Conservation (phyloP, 2,113 vertebrate genomes). For the Microcebus lehilahytsara region DNA sequence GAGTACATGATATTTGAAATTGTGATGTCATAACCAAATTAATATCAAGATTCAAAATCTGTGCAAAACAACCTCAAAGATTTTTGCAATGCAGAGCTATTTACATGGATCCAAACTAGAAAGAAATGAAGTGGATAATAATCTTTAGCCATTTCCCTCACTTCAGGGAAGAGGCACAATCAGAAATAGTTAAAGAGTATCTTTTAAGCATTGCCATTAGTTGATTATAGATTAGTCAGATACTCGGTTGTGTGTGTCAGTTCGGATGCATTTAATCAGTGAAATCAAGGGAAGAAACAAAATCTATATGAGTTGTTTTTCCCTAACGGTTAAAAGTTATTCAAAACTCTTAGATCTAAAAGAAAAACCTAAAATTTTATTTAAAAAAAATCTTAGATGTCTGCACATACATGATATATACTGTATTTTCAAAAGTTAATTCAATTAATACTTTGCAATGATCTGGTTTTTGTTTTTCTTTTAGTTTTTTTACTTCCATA, state of each 20-base stretch:
- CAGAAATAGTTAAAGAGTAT: conserved; percentile 71
- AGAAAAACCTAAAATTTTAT: conserved; percentile 42
- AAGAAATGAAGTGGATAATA: conserved; percentile 75
- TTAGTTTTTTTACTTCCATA: conserved; percentile 34
- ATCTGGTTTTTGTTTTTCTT: neutral
- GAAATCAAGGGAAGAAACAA: conserved; percentile 71
- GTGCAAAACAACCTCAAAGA: conserved; percentile 45
- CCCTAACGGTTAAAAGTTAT: conserved; percentile 51
- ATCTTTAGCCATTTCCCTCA: conserved; percentile 55
- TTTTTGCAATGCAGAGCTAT: conserved; percentile 51
- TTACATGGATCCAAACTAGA: conserved; percentile 60
- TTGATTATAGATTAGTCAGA: conserved; percentile 75
- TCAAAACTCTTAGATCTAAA: conserved; percentile 39
- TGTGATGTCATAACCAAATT: conserved; percentile 59
- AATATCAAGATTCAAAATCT: conserved; percentile 70
- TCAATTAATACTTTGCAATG: conserved; percentile 41
- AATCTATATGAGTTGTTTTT: conserved; percentile 51
- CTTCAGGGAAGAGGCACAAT: conserved; percentile 65
- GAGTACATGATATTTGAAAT: conserved; percentile 43
- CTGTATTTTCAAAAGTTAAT: conserved; percentile 21
- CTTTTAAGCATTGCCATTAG: conserved; percentile 59
- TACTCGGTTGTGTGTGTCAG: conserved; percentile 66
- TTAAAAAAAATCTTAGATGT: neutral
- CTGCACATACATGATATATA: conserved; percentile 4
- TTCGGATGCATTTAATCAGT: conserved; percentile 75